A percentile compares a stretch with the other conserved stretches of the same genome.
phyloP scores from a whole-genome alignment of 92 coral and sea anemone species.

The Isaurus tuberculatus region DNA sequence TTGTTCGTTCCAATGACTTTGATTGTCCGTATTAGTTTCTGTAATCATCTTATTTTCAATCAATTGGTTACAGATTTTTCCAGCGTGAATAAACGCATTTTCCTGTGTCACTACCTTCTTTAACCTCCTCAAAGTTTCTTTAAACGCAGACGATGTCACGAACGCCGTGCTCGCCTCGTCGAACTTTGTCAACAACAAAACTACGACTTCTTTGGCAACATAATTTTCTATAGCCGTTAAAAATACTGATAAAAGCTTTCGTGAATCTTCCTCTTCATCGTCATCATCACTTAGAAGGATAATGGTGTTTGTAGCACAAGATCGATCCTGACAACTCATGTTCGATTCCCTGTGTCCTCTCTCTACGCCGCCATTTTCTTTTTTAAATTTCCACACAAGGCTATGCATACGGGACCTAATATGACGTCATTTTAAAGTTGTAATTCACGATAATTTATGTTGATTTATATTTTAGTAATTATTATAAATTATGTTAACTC shows the following conservation, averaged over 20 bases:
- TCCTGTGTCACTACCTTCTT: conserved; percentile 50
- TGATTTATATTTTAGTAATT: not conserved
- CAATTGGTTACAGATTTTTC: conserved; percentile 53
- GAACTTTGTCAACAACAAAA: conserved; percentile 70
- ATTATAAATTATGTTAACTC: conserved; percentile 4
- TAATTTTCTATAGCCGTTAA: conserved; percentile 67
- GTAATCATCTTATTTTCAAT: not conserved
- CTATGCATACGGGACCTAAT: not conserved
- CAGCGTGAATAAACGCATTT: conserved; percentile 78
- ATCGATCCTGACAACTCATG: conserved; percentile 13
- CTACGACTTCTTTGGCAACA: conserved; percentile 69
- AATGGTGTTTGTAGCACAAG: conserved; percentile 43
- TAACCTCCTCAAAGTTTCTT: conserved; percentile 68
- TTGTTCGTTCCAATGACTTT: not conserved
- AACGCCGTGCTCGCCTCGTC: conserved; percentile 74
- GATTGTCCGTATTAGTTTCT: not conserved
- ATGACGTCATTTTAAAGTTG: not conserved
- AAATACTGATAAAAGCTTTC: conserved; percentile 69
- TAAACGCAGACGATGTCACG: conserved; percentile 72
- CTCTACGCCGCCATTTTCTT: conserved; percentile 66
- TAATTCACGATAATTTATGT: conserved; percentile 6
- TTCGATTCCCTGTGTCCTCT: not conserved
- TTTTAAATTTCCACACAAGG: not conserved
- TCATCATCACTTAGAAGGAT: conserved; percentile 90
- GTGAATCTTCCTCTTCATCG: conserved; percentile 61